These are phyloP conservation scores for Pterobdella sp. DNA, from an alignment of 2,888 invertebrate species.

Conservation along the genomic window DNA sequence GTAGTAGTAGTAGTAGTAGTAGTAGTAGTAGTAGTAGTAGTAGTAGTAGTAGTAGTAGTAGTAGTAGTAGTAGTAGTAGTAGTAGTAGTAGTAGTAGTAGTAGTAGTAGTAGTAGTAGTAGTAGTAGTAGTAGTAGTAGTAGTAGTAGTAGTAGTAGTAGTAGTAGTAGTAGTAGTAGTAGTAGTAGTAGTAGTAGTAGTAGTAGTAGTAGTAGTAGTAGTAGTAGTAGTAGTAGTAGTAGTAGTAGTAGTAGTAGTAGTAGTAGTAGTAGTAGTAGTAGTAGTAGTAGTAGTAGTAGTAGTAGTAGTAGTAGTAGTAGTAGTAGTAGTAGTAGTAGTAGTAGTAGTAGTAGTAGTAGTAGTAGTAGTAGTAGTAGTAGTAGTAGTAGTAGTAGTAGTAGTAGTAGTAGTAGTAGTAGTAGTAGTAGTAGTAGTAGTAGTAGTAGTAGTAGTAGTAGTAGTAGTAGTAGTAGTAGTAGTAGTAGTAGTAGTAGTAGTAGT, in stretches of 20 bases:
- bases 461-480: slow-evolving; percentile 19
- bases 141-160: slow-evolving; percentile 20
- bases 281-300: slow-evolving; percentile 19
- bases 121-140: slow-evolving; percentile 15
- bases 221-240: slow-evolving; percentile 16
- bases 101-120: slow-evolving; percentile 13
- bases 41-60: slow-evolving; percentile 19
- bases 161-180: slow-evolving; percentile 15
- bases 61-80: slow-evolving; percentile 14
- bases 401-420: slow-evolving; percentile 16
- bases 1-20: slow-evolving; percentile 18
- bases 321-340: slow-evolving; percentile 15
- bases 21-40: slow-evolving; percentile 20
- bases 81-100: slow-evolving; percentile 17
- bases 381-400: slow-evolving; percentile 19
- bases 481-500: slow-evolving; percentile 18
- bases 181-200: slow-evolving; percentile 13
- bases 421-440: slow-evolving; percentile 13
- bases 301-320: slow-evolving; percentile 18
- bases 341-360: slow-evolving; percentile 17
- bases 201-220: slow-evolving; percentile 17
- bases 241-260: slow-evolving; percentile 18
- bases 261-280: slow-evolving; percentile 12
- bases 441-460: slow-evolving; percentile 20
- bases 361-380: slow-evolving; percentile 19